Conservation (phyloP, 1,140 invertebrate genomes). For the Aphaenogaster floridana region DNA sequence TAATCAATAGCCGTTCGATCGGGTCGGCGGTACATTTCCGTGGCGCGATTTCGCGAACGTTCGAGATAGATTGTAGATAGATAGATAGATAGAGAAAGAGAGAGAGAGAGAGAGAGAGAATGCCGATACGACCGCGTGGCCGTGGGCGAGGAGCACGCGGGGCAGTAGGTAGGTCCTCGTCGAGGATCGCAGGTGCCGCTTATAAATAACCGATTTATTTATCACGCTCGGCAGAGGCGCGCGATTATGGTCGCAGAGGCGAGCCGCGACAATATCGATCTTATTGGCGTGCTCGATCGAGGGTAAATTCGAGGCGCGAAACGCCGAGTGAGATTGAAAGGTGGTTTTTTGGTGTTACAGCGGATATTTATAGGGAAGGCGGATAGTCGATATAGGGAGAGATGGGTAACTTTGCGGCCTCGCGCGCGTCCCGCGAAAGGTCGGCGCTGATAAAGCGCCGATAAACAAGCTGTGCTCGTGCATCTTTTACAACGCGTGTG, state of each 20-base stretch:
- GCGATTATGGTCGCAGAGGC: constrained; percentile 23
- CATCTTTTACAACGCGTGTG: constrained; percentile 32
- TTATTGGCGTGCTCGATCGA: constrained; percentile 49
- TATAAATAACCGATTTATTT: constrained; percentile 73
- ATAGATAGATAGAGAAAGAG: background rate
- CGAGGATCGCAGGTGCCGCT: constrained; percentile 48
- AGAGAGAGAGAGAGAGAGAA: background rate
- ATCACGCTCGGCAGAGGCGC: constrained; percentile 43
- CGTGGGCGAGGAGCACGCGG: constrained; percentile 8
- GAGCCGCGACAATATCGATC: constrained; percentile 36
- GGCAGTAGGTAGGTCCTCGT: constrained; percentile 41
- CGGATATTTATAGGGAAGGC: constrained; percentile 37
- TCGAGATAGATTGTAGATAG: background rate
- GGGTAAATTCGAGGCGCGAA: constrained; percentile 45
- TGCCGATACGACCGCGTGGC: background rate
- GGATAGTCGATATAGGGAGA: background rate
- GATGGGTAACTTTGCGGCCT: background rate
- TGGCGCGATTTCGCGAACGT: constrained; percentile 47
- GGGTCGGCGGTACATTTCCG: constrained; percentile 68
- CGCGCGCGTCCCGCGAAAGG: constrained; percentile 33
- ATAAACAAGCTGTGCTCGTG: constrained; percentile 39
- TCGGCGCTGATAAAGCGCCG: constrained; percentile 40
- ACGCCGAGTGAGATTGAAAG: constrained; percentile 22
- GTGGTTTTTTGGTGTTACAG: constrained; percentile 37
- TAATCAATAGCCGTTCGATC: constrained; percentile 75